A percentile compares a stretch with the other conserved stretches of the same genome.
Conservation (phyloP, 2,888 invertebrate genomes). For the Pseudococcus jackbeardsleyi region DNA sequence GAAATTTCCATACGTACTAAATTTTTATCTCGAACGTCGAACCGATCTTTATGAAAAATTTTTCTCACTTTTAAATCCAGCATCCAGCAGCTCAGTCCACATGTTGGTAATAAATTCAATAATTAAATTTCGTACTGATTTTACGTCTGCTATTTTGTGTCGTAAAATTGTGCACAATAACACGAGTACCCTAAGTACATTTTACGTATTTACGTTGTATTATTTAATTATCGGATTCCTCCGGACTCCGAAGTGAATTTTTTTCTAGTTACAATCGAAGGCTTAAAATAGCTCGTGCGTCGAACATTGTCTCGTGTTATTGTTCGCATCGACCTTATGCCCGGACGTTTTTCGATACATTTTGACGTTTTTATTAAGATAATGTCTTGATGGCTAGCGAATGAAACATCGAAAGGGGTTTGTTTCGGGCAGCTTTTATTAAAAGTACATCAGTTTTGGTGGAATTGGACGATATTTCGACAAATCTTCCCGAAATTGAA, state of each 20-base stretch:
- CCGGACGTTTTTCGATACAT: neutral
- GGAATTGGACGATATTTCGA: neutral
- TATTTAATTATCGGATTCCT: slow-evolving; percentile 34
- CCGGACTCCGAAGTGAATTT: neutral
- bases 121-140: slow-evolving; percentile 36
- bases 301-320: slow-evolving; percentile 35
- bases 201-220: neutral
- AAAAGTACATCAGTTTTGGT: neutral
- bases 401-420: neutral
- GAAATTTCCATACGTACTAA: slow-evolving; percentile 7
- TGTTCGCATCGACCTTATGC: slow-evolving; percentile 25
- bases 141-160: neutral
- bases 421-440: neutral
- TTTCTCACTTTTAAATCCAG: no score
- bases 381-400: neutral
- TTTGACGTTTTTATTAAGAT: slow-evolving; percentile 13
- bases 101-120: slow-evolving; percentile 22
- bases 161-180: slow-evolving; percentile 9
- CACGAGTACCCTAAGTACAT: neutral
- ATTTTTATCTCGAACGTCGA: no score
- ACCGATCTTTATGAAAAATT: no score
- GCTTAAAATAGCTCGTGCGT: slow-evolving; percentile 40
- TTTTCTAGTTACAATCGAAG: neutral
- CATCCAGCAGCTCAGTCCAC: no score
- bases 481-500: neutral